Evolutionary conservation across 2,888 invertebrate species (phyloP).

Genomic region (Harmothoe impar): DNA sequence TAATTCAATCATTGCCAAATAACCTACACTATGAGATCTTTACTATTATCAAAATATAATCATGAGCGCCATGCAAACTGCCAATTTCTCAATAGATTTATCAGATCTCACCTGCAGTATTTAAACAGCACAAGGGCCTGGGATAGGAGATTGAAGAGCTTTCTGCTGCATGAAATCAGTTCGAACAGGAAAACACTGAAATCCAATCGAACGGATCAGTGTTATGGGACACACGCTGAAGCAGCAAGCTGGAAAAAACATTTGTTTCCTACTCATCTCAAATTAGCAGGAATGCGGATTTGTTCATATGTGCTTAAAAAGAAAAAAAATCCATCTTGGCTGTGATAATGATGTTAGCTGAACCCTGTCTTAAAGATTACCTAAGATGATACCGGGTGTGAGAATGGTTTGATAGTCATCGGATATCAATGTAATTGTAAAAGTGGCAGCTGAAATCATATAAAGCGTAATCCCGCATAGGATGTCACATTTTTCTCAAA

Average conservation of each 20-base stretch:
- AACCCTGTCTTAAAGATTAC: neutral
- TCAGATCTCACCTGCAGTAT: neutral
- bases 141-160: neutral
- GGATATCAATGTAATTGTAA: too few species aligned
- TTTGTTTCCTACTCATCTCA: neutral
- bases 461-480: too few species aligned
- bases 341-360: neutral
- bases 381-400: too few species aligned
- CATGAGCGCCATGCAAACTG: too few species aligned
- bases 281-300: constrained; percentile 13
- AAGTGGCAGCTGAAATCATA: too few species aligned
- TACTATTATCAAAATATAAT: too few species aligned
- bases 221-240: neutral
- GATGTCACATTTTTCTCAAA: too few species aligned
- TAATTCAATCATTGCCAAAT: too few species aligned
- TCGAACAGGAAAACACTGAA: neutral
- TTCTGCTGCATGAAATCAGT: neutral
- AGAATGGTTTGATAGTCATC: too few species aligned
- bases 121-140: neutral
- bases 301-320: neutral
- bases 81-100: too few species aligned
- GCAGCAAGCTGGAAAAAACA: neutral
- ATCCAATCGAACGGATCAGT: constrained; percentile 10
- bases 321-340: neutral
- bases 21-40: too few species aligned